Evolutionary conservation across 2,113 vertebrate species (phyloP).

Genomic region (Sarotherodon lohbergeri): DNA sequence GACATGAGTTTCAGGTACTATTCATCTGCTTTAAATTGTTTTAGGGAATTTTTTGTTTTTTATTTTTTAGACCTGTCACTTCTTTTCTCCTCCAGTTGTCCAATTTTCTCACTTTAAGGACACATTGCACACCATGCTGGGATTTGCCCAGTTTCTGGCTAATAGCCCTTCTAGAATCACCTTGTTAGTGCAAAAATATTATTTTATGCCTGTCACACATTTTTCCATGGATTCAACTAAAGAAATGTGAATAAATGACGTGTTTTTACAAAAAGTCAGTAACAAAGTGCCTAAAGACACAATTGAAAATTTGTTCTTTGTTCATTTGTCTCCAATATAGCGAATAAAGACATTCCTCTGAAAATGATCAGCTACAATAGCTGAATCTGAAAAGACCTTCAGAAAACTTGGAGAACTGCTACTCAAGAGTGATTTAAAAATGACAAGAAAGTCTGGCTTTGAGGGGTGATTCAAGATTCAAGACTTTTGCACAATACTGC

Average conservation of each 20-base stretch:
- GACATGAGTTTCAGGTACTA: not conserved
- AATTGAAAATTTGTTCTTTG: not conserved
- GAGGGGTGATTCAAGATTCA: not conserved
- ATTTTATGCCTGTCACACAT: not conserved
- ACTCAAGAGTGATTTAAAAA: not conserved
- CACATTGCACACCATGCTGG: not conserved
- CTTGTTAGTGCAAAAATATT: not conserved
- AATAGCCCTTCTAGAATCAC: not conserved
- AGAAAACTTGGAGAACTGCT: not conserved
- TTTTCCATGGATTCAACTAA: not conserved
- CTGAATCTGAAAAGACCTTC: not conserved
- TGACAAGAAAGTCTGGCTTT: not conserved
- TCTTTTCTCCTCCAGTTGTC: not conserved
- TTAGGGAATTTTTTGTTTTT: not conserved
- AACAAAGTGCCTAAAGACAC: not conserved
- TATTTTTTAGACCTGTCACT: not conserved
- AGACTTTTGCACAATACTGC: not conserved
- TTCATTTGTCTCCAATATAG: not conserved
- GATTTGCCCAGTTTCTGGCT: not conserved
- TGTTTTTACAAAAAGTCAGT: not conserved
- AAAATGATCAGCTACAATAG: not conserved
- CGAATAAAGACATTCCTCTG: not conserved
- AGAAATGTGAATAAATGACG: not conserved
- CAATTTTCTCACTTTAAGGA: not conserved
- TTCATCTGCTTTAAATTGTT: not conserved